Percentiles rank a stretch among this genome's conserved stretches.
Evolutionary conservation across 64 coral and sea anemone genomes (phyloP).

Genomic region (Pocillopora damicornis): DNA sequence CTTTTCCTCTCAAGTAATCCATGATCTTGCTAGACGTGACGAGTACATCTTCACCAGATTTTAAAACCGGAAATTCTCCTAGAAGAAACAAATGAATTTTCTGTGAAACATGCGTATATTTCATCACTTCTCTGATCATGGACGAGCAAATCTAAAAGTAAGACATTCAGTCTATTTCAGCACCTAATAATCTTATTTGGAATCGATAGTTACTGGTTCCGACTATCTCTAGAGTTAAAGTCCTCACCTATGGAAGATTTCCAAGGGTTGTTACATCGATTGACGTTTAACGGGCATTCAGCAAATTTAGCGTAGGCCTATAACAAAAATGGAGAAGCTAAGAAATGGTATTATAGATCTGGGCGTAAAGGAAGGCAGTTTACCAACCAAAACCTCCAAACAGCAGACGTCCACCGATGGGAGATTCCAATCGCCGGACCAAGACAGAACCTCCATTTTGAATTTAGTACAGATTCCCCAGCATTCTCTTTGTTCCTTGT

Average conservation of each 20-base stretch:
- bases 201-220: too few species aligned
- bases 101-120: too few species aligned
- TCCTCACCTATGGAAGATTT: constrained; percentile 80
- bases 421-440: constrained; percentile 80
- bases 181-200: too few species aligned
- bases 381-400: constrained; percentile 78
- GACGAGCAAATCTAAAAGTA: too few species aligned
- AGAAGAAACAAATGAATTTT: neutral
- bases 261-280: constrained; percentile 65
- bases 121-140: too few species aligned
- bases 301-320: constrained; percentile 86
- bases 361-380: neutral
- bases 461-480: neutral
- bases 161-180: too few species aligned
- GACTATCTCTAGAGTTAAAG: too few species aligned
- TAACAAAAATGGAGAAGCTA: neutral
- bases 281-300: constrained; percentile 74
- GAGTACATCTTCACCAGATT: constrained; percentile 54
- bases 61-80: constrained; percentile 80
- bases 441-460: constrained; percentile 65
- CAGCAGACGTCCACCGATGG: constrained; percentile 63
- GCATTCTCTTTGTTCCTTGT: neutral
- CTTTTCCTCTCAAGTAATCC: constrained; percentile 84
- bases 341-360: neutral
- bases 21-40: constrained; percentile 79